Evolutionary conservation across 2,797 vertebrate genomes (phyloP).

Genomic region (Tarsius wallacei): DNA sequence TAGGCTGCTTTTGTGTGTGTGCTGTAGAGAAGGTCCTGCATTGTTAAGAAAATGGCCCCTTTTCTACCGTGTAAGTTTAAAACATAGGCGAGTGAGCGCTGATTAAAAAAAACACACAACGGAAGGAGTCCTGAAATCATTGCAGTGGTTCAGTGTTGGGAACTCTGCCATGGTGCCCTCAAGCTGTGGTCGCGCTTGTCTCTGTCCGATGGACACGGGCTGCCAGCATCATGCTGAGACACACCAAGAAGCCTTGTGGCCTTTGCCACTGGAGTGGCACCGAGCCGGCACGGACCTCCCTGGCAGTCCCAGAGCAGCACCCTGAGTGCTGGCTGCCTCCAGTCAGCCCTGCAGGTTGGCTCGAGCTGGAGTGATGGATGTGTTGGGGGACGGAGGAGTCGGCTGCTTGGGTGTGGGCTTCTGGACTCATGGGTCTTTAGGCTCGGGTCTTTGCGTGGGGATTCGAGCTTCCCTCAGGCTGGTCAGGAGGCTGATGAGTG

Average conservation of each 20-base stretch:
- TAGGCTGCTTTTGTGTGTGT: not conserved
- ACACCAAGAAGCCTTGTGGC: not conserved
- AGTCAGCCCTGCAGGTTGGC: not conserved
- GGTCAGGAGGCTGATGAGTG: not conserved
- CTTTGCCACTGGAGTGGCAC: not conserved
- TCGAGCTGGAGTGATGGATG: constrained; percentile 29
- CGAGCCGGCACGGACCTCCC: not conserved
- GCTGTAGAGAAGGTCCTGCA: not conserved
- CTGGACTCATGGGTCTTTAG: not conserved
- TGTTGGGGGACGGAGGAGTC: not conserved
- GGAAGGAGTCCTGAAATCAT: constrained; percentile 44
- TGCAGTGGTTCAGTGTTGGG: not conserved
- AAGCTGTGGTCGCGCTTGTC: not conserved
- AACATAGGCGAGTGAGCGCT: not conserved
- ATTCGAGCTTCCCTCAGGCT: not conserved
- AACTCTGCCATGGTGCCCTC: not conserved
- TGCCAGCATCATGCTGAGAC: constrained; percentile 12
- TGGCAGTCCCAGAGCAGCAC: no score
- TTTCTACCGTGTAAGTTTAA: not conserved
- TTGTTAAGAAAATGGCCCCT: not conserved
- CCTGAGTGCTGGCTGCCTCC: no score
- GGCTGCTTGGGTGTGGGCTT: not conserved
- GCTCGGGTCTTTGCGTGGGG: not conserved
- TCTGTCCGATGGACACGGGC: not conserved
- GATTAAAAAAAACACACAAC: constrained; percentile 29